These are phyloP conservation scores for Fregata magnificens DNA, from an alignment of 2,113 vertebrate genomes.

Conservation along the genomic window DNA sequence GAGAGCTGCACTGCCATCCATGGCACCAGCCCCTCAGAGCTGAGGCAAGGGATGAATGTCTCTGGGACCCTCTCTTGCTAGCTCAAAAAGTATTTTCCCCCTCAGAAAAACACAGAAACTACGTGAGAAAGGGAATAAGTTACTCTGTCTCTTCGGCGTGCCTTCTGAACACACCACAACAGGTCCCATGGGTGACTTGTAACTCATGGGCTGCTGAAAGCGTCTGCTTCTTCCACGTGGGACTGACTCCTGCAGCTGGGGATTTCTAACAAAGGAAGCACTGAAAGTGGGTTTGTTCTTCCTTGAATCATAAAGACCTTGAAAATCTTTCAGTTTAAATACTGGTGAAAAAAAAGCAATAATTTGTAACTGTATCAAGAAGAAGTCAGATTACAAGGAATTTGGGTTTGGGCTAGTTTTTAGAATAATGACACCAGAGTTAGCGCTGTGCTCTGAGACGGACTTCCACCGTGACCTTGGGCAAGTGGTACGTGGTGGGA, in stretches of 20 bases:
- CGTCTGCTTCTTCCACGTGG: accelerated
- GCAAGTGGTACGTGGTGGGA: background rate
- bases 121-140: background rate
- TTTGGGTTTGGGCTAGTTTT: accelerated
- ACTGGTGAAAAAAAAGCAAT: accelerated
- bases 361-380: accelerated
- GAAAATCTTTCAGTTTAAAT: background rate
- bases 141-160: too few relatives aligned
- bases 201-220: background rate
- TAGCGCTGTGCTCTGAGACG: background rate
- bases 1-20: background rate
- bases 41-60: background rate
- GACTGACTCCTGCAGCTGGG: background rate
- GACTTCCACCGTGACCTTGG: background rate
- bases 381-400: background rate
- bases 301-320: background rate
- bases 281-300: accelerated
- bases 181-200: background rate
- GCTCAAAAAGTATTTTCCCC: background rate
- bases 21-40: background rate
- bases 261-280: background rate
- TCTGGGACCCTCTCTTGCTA: background rate
- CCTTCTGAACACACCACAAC: background rate
- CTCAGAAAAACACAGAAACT: background rate
- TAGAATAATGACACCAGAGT: background rate